Conservation (phyloP, 2,797 vertebrate genomes). For the Thamnophis elegans region DNA sequence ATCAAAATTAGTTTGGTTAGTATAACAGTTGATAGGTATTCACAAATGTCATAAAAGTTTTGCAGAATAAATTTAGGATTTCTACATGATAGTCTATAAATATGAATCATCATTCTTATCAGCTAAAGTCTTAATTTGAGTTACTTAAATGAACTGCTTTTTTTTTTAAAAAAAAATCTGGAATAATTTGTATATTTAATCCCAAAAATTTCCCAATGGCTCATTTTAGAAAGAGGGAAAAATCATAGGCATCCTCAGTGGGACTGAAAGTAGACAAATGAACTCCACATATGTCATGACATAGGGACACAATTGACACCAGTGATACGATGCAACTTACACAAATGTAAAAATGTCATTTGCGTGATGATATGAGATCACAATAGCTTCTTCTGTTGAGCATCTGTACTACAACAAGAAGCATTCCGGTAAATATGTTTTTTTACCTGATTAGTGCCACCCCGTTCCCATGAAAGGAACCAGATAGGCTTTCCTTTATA, state of each 20-base stretch:
- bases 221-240: slow-evolving; percentile 29
- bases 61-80: background rate
- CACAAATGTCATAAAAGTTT: background rate
- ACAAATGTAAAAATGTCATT: background rate
- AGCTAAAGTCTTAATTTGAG: background rate
- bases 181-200: background rate
- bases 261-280: background rate
- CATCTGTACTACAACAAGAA: background rate
- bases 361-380: background rate
- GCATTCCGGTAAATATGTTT: background rate
- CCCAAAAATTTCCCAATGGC: background rate
- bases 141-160: background rate
- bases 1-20: background rate
- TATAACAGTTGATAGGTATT: background rate
- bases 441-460: background rate
- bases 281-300: background rate
- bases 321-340: background rate
- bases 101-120: background rate
- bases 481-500: background rate
- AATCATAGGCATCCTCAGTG: background rate
- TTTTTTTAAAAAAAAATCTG: background rate
- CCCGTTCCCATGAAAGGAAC: background rate
- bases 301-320: background rate
- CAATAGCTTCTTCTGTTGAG: background rate
- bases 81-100: background rate